phyloP scores from a whole-genome alignment of 1,140 invertebrate genomes.

The Ips typographus region DNA sequence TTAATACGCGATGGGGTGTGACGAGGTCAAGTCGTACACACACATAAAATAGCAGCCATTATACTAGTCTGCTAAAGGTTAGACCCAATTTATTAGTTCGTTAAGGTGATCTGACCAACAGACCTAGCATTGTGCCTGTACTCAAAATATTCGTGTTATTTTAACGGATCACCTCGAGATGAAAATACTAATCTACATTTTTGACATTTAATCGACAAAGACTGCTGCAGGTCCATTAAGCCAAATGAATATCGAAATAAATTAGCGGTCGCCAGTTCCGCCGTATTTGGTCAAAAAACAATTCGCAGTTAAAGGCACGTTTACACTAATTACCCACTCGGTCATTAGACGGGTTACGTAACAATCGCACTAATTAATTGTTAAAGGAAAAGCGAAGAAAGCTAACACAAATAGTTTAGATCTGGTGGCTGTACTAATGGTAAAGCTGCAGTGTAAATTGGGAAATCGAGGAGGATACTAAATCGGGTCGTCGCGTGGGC shows the following conservation, averaged over 20 bases:
- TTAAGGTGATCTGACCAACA: conserved; percentile 16
- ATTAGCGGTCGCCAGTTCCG: conserved; percentile 30
- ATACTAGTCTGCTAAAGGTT: conserved; percentile 18
- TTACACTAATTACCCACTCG: conserved; percentile 32
- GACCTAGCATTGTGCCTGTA: conserved; percentile 3
- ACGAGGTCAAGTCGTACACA: conserved; percentile 20
- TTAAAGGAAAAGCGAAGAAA: conserved; percentile 35
- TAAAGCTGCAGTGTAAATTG: neutral
- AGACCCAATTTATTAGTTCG: conserved; percentile 25
- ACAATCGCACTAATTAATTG: conserved; percentile 36
- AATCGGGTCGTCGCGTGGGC: neutral
- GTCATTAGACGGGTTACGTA: conserved; percentile 36
- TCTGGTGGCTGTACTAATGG: neutral
- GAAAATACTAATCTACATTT: conserved; percentile 2
- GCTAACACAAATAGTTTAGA: conserved; percentile 22
- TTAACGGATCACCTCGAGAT: neutral
- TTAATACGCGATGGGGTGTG: conserved; percentile 22
- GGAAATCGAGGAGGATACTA: neutral
- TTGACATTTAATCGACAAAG: neutral
- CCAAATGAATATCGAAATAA: conserved; percentile 38
- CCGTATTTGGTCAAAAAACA: conserved; percentile 38
- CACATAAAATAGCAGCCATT: conserved; percentile 21
- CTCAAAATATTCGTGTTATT: conserved; percentile 1
- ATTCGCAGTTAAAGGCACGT: conserved; percentile 37
- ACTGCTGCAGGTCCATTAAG: conserved; percentile 21